Percentiles rank a stretch among this genome's conserved stretches.
Conservation (phyloP, 1,140 invertebrate genomes). For the Drosophila leontia region DNA sequence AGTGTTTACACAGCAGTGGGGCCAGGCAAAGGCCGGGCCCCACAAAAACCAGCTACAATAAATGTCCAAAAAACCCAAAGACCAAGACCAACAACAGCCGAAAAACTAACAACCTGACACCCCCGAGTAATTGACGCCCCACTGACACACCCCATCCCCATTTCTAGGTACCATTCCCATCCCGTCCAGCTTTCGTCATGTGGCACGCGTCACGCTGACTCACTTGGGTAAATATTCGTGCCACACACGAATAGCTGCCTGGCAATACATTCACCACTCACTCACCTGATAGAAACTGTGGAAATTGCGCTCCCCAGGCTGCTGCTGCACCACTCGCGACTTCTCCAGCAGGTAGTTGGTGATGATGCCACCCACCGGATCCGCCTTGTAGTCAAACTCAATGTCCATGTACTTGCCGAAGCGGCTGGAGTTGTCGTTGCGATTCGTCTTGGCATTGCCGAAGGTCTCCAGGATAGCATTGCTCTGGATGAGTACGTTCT, state of each 20-base stretch:
- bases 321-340: constrained; percentile 96
- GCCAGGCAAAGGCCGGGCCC: constrained; percentile 12
- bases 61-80: constrained; percentile 21
- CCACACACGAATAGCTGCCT: constrained; percentile 27
- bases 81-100: constrained; percentile 2
- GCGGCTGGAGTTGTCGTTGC: constrained; percentile 98
- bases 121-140: constrained; percentile 48
- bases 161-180: not conserved
- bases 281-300: constrained; percentile 98
- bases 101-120: constrained; percentile 47
- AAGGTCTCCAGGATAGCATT: constrained; percentile 98
- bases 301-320: constrained; percentile 97
- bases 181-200: constrained; percentile 42
- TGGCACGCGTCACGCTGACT: constrained; percentile 70
- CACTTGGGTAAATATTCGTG: constrained; percentile 58
- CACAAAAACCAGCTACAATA: constrained; percentile 20
- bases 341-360: constrained; percentile 99
- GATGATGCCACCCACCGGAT: constrained; percentile 98
- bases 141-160: constrained; percentile 8
- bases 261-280: constrained; percentile 28
- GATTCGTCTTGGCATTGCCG: constrained; percentile 98
- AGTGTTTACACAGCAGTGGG: constrained; percentile 14
- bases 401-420: constrained; percentile 99
- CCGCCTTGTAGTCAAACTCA: constrained; percentile 99
- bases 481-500: constrained; percentile 98